Percentiles rank a stretch among this genome's conserved stretches.
These are phyloP conservation scores for Natrix natrix DNA, from an alignment of 2,797 vertebrate species.

Conservation along the genomic window DNA sequence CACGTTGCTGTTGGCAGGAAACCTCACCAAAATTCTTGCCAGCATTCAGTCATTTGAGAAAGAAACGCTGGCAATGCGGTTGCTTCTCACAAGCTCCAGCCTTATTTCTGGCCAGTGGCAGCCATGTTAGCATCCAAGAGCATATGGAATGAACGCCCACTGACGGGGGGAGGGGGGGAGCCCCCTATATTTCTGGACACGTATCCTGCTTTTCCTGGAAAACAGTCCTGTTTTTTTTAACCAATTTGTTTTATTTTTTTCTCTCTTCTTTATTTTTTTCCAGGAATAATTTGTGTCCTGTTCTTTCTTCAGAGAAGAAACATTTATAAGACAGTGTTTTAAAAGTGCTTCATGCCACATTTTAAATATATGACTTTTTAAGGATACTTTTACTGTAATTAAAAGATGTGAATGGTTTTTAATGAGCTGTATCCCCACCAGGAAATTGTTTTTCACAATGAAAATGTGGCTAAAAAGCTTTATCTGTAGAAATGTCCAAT, in stretches of 20 bases:
- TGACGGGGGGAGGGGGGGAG: neutral
- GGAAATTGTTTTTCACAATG: neutral
- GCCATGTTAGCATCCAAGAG: conserved; percentile 61
- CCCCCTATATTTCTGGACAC: neutral
- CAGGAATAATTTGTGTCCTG: neutral
- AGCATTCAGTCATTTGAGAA: conserved; percentile 25
- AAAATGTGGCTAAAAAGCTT: neutral
- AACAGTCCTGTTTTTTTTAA: neutral
- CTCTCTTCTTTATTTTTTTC: neutral
- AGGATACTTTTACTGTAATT: neutral
- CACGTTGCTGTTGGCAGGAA: conserved; percentile 33
- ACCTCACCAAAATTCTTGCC: conserved; percentile 10
- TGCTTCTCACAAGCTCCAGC: conserved; percentile 61
- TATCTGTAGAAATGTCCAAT: neutral
- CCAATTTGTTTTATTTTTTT: neutral
- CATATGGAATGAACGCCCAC: neutral
- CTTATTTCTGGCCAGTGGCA: conserved; percentile 59
- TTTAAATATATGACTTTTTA: neutral
- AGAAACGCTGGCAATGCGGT: conserved; percentile 28
- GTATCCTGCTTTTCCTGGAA: neutral
- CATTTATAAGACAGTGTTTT: neutral
- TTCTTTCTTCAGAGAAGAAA: neutral
- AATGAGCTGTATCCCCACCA: neutral
- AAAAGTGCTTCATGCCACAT: neutral
- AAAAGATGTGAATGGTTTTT: neutral